Evolutionary conservation across 2,888 invertebrate genomes (phyloP).

Genomic region (Dasysyrphus albostriatus): DNA sequence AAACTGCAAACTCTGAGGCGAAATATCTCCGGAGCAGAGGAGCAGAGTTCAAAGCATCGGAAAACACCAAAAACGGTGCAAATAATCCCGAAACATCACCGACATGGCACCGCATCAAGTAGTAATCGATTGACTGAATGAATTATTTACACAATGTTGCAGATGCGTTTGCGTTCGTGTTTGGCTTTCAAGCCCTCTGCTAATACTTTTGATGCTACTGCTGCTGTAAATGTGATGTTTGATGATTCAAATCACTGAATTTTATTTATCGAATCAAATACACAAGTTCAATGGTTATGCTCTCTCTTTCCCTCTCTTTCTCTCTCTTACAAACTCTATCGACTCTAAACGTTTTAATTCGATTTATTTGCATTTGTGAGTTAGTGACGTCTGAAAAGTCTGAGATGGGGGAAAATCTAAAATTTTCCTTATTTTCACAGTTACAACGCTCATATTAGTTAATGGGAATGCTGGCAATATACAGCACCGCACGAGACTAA

Average conservation of each 20-base stretch:
- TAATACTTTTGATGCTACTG: background rate
- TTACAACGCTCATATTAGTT: conserved; percentile 4
- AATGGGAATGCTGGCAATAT: background rate
- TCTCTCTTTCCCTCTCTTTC: background rate
- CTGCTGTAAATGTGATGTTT: conserved; percentile 29
- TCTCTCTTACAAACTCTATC: background rate
- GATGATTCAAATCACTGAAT: conserved; percentile 59
- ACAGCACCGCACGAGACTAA: conserved; percentile 13
- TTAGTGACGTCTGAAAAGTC: background rate
- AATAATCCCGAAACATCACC: conserved; percentile 42
- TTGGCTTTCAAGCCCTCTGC: background rate
- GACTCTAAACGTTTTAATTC: conserved; percentile 56
- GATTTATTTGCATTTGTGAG: conserved; percentile 36
- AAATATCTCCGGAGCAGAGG: background rate
- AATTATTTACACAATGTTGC: conserved; percentile 72
- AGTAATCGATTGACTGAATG: conserved; percentile 64
- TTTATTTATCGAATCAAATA: conserved; percentile 46
- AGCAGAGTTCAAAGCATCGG: conserved; percentile 1
- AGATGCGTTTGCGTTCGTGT: conserved; percentile 53
- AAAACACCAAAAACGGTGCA: conserved; percentile 35
- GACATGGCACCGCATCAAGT: conserved; percentile 10
- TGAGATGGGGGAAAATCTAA: background rate
- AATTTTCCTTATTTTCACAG: conserved; percentile 29
- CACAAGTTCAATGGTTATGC: conserved; percentile 68
- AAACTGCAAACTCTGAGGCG: background rate